A percentile compares a stretch with the other conserved stretches of the same genome.
phyloP scores from a whole-genome alignment of 2,888 invertebrate species.

The Latrodectus elegans region DNA sequence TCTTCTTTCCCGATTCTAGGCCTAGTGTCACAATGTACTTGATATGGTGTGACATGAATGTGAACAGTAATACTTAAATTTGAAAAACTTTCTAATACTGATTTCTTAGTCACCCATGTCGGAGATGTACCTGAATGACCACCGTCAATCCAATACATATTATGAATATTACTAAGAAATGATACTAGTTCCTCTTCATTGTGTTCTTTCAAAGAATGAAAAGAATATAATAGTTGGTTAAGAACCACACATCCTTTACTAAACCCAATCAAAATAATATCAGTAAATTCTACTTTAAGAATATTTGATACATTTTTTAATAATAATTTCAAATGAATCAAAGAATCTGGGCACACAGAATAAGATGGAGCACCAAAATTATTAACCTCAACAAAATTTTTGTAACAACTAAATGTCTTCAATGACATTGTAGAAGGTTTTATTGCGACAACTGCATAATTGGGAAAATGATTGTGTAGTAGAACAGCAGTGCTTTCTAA shows the following conservation, averaged over 20 bases:
- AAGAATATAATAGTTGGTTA: conserved; percentile 88
- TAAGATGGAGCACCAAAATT: conserved; percentile 86
- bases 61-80: conserved; percentile 82
- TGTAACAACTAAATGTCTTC: conserved; percentile 89
- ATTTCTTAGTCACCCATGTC: conserved; percentile 88
- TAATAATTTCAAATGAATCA: conserved; percentile 82
- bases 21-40: conserved; percentile 85
- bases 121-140: conserved; percentile 91
- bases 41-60: conserved; percentile 93
- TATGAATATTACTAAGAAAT: conserved; percentile 78
- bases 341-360: conserved; percentile 82
- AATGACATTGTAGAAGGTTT: conserved; percentile 83
- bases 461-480: conserved; percentile 82
- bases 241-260: conserved; percentile 95
- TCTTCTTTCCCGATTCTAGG: conserved; percentile 92
- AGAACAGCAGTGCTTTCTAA: conserved; percentile 84
- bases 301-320: conserved; percentile 72
- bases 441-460: conserved; percentile 71
- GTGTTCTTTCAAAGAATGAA: conserved; percentile 64
- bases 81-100: conserved; percentile 83
- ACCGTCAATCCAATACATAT: conserved; percentile 93
- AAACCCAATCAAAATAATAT: conserved; percentile 85
- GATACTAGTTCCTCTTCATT: conserved; percentile 71
- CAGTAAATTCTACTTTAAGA: background rate
- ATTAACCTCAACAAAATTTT: conserved; percentile 89